These are phyloP conservation scores for Poecilia gillii DNA, from an alignment of 2,797 vertebrate species.

Conservation along the genomic window DNA sequence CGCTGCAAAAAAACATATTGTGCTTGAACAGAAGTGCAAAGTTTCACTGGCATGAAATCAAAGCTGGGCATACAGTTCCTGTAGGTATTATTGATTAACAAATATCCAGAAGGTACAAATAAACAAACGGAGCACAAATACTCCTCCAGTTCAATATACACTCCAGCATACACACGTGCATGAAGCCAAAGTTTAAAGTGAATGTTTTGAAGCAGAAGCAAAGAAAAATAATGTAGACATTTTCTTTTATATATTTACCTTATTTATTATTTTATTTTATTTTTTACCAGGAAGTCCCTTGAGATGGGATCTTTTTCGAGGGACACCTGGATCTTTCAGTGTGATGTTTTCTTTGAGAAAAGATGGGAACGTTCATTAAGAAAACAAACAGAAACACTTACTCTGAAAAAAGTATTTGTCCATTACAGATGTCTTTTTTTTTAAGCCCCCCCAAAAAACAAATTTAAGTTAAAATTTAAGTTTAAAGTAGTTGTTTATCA, in stretches of 20 bases:
- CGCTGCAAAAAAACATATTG: constrained; percentile 13
- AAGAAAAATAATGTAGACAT: background rate
- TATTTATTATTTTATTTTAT: no score
- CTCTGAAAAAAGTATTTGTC: background rate
- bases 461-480: background rate
- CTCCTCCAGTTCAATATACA: background rate
- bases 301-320: no score
- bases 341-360: background rate
- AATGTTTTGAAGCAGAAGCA: background rate
- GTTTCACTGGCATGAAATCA: constrained; percentile 4
- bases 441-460: background rate
- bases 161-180: background rate
- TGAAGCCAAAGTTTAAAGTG: background rate
- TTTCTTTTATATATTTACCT: background rate
- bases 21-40: constrained; percentile 13
- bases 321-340: background rate
- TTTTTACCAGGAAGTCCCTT: no score
- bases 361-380: background rate
- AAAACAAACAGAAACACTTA: background rate
- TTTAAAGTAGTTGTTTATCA: background rate
- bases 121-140: background rate
- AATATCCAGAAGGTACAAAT: constrained; percentile 10
- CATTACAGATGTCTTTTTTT: background rate
- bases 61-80: constrained; percentile 7
- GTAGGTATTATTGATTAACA: background rate